Percentiles rank a stretch among this genome's conserved stretches.
Evolutionary conservation across 2,113 vertebrate species (phyloP).

Genomic region (Poeciliopsis turrubarensis): DNA sequence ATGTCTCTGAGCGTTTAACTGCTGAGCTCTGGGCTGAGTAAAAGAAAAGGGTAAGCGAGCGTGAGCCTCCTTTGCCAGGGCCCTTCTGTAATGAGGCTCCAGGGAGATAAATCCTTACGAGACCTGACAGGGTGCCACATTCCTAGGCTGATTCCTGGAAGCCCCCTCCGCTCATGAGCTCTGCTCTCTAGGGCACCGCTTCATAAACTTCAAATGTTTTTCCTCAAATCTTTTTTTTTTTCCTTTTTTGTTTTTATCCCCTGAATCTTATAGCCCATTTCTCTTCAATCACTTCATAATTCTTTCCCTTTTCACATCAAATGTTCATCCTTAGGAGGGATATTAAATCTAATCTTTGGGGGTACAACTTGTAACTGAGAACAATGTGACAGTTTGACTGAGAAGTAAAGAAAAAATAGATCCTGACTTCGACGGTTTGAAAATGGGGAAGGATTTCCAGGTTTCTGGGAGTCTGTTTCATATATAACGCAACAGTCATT

Average conservation of each 20-base stretch:
- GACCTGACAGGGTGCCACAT: slow-evolving; percentile 77
- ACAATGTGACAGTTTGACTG: neutral
- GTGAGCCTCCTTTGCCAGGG: slow-evolving; percentile 49
- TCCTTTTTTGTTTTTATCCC: no score
- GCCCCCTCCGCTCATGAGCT: slow-evolving; percentile 44
- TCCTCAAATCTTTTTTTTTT: slow-evolving; percentile 18
- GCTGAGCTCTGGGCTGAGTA: slow-evolving; percentile 16
- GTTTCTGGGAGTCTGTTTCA: neutral
- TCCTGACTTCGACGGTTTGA: neutral
- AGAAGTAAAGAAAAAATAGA: neutral
- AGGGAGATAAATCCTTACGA: slow-evolving; percentile 74
- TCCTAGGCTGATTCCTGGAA: slow-evolving; percentile 63
- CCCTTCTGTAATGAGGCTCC: slow-evolving; percentile 66
- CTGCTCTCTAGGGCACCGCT: slow-evolving; percentile 44
- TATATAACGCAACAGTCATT: neutral
- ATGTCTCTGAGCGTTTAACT: slow-evolving; percentile 2
- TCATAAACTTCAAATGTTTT: slow-evolving; percentile 58
- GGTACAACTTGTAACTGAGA: no score
- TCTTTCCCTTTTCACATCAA: neutral
- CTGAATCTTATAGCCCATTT: slow-evolving; percentile 18
- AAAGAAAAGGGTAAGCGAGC: slow-evolving; percentile 33
- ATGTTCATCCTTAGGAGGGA: neutral
- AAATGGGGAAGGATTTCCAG: neutral
- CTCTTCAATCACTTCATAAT: slow-evolving; percentile 18
- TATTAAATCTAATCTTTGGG: neutral